phyloP scores from a whole-genome alignment of 2,888 invertebrate species.

The Ectropis crepuscularia region DNA sequence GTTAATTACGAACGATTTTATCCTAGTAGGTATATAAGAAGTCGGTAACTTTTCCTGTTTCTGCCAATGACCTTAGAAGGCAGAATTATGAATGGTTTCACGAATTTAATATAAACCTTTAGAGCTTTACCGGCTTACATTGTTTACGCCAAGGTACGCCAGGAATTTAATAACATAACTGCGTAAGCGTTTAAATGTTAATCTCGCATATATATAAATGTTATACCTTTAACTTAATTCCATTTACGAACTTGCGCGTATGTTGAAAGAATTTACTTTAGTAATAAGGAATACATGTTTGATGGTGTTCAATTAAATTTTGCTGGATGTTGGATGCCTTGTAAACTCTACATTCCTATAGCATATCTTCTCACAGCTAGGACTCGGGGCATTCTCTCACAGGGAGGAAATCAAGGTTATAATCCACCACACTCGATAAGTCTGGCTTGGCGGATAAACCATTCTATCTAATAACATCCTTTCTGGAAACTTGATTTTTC shows the following conservation, averaged over 20 bases:
- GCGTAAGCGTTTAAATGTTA: slow-evolving; percentile 24
- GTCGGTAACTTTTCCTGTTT: slow-evolving; percentile 22
- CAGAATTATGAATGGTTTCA: slow-evolving; percentile 30
- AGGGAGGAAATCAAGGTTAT: too few species aligned
- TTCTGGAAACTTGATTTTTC: too few species aligned
- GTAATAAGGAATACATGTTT: too few species aligned
- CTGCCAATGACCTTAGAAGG: slow-evolving; percentile 25
- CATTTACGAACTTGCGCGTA: neutral
- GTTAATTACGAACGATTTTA: slow-evolving; percentile 6
- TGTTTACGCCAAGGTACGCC: slow-evolving; percentile 23
- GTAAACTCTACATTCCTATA: too few species aligned
- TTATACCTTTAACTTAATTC: slow-evolving; percentile 8
- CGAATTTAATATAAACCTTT: slow-evolving; percentile 29
- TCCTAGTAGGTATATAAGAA: slow-evolving; percentile 3
- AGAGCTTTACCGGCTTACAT: slow-evolving; percentile 25
- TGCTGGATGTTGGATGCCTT: too few species aligned
- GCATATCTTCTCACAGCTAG: too few species aligned
- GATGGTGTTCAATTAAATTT: too few species aligned
- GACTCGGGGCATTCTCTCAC: too few species aligned
- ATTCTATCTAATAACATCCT: too few species aligned
- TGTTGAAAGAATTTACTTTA: too few species aligned
- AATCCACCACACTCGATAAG: too few species aligned
- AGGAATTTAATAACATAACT: slow-evolving; percentile 27
- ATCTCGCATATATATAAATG: slow-evolving; percentile 14
- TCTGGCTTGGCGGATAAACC: too few species aligned